Evolutionary conservation across 2,113 vertebrate species (phyloP), one percentile per base, ranked within the genome.

Genomic region (Camelus dromedarius): DNA sequence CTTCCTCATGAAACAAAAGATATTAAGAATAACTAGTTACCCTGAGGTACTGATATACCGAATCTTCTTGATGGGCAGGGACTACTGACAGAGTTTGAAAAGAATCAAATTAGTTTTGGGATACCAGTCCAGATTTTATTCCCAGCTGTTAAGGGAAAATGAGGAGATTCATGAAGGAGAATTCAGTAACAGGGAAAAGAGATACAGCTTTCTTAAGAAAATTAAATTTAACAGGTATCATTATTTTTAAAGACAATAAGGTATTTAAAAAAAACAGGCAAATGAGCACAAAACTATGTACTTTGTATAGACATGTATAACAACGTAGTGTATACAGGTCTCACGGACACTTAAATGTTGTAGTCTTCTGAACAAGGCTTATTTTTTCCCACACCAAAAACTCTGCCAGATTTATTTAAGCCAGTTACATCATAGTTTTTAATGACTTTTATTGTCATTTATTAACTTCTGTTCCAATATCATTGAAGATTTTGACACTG

Each of bases 101-200:
- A 85, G 24, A 66, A 67, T 85, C 48, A 82, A 54, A 64, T n/a
- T 77, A 35, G 93, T 50, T 64, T 64, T 88, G 64, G 32, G 30
- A 64, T 73, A 73, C 56, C 67, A 82, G 67, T 82, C 35, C 56
- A 89, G 50, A 69, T 58, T 80, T 89, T 83, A 94, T 54, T 52
- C 8, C 30, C 56, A 76, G 48, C 22, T 82, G 82, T 64, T n/a
- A 42, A 66, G 6, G 28, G 67, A 86, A 86, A 86, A 60, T 69
- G 79, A 86, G 28, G 42, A 64, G 15, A 46, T 15, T 81, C 28
- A 28, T 42, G 5, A 81, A 26, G 20, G 7, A 11, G 8, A 52
- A 62, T 42, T 64, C 75, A 89, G 35, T 82, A 56, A 56, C 26
- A 82, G 67, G 20, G 14, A 81, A 82, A 32, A 75, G 15, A 80